phyloP scores from a whole-genome alignment of 2,888 invertebrate species.

The Muschampia plurimacula region DNA sequence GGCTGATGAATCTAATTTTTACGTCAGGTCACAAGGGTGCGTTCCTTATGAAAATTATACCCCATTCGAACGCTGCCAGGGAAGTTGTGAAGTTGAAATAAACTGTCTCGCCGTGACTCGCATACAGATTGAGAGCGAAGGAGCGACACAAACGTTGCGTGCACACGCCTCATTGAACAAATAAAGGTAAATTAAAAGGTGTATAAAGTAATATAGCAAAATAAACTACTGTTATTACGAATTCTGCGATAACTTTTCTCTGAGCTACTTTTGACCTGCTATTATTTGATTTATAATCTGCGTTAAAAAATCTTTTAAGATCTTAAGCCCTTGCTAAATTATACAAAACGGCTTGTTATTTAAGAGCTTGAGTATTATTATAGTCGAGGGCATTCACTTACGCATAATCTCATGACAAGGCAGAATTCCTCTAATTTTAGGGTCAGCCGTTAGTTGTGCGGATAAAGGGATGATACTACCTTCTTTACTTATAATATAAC shows the following conservation, averaged over 20 bases:
- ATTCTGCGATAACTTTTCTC: not conserved
- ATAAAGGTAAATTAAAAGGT: not conserved
- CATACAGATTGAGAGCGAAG: slow-evolving; percentile 51
- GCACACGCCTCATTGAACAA: slow-evolving; percentile 19
- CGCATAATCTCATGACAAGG: slow-evolving; percentile 20
- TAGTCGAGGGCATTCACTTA: slow-evolving; percentile 9
- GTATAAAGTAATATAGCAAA: not conserved
- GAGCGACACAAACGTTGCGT: slow-evolving; percentile 25
- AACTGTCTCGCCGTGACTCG: slow-evolving; percentile 82
- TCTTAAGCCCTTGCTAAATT: not conserved
- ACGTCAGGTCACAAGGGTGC: slow-evolving; percentile 67
- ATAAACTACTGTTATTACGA: not conserved
- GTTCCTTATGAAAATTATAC: slow-evolving; percentile 83
- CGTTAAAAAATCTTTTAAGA: not conserved
- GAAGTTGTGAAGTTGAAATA: slow-evolving; percentile 82
- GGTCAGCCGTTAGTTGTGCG: slow-evolving; percentile 6
- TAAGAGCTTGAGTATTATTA: slow-evolving; percentile 5
- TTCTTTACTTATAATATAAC: not conserved
- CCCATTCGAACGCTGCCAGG: slow-evolving; percentile 75
- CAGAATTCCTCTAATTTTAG: slow-evolving; percentile 24
- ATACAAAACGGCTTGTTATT: not conserved
- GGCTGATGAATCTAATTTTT: slow-evolving; percentile 83
- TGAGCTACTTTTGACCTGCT: too few species aligned
- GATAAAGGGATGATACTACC: slow-evolving; percentile 8
- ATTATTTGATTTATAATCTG: not conserved